These are phyloP conservation scores for Martes flavigula DNA, from an alignment of 2,797 vertebrate species.

Conservation along the genomic window DNA sequence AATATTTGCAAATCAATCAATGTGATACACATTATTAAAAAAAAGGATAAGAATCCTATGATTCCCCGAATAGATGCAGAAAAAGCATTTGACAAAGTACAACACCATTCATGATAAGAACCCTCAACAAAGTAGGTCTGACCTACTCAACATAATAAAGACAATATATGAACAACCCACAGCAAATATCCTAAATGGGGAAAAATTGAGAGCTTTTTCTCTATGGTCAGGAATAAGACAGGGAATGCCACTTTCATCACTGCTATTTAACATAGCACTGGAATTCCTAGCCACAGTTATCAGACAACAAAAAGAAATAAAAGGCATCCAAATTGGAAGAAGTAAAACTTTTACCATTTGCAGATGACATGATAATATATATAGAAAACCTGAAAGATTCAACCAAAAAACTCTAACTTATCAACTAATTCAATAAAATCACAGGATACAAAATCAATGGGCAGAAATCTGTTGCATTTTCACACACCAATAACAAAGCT, in stretches of 20 bases:
- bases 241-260: background rate
- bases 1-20: background rate
- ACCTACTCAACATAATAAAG: background rate
- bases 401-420: background rate
- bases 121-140: background rate
- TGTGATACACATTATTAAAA: background rate
- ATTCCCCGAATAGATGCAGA: background rate
- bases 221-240: background rate
- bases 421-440: background rate
- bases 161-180: background rate
- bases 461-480: background rate
- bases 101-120: background rate
- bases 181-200: background rate
- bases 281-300: background rate
- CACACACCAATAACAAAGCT: background rate
- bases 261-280: background rate
- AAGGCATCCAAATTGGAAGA: background rate
- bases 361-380: background rate
- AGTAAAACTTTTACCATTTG: background rate
- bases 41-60: background rate
- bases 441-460: background rate
- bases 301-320: background rate
- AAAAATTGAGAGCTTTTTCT: background rate
- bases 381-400: background rate
- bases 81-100: background rate